These are phyloP conservation scores for Artemia sp. DNA, from an alignment of 2,888 invertebrate genomes.

Conservation along the genomic window DNA sequence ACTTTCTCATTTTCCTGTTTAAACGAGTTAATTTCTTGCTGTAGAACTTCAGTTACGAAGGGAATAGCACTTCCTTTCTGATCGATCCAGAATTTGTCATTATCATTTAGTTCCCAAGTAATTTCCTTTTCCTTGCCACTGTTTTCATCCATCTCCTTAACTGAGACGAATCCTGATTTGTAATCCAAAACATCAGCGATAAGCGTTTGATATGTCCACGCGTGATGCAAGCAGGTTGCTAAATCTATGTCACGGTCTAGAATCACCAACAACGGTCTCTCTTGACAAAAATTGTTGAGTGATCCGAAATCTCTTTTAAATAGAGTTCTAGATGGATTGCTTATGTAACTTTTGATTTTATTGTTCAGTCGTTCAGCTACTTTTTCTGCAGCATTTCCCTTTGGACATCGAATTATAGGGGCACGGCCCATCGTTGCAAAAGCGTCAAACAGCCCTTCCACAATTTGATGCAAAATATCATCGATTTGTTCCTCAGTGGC, in stretches of 20 bases:
- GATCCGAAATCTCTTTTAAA: conserved; percentile 62
- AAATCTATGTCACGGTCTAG: conserved; percentile 87
- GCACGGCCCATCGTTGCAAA: conserved; percentile 89
- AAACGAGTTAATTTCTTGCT: conserved; percentile 91
- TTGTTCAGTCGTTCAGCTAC: conserved; percentile 92
- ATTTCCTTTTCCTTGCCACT: conserved; percentile 45
- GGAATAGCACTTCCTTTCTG: conserved; percentile 80
- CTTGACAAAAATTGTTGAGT: conserved; percentile 37
- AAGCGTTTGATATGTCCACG: conserved; percentile 98
- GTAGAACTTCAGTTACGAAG: conserved; percentile 92
- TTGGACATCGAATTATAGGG: conserved; percentile 76
- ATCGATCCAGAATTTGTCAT: conserved; percentile 77
- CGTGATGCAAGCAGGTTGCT: conserved; percentile 95
- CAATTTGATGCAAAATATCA: conserved; percentile 74
- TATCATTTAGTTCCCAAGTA: conserved; percentile 72
- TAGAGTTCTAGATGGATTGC: conserved; percentile 88
- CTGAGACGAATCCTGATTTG: conserved; percentile 63
- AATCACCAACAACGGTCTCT: conserved; percentile 75
- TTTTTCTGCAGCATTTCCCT: conserved; percentile 95
- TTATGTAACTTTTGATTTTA: conserved; percentile 84
- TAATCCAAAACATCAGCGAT: conserved; percentile 89
- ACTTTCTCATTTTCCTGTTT: conserved; percentile 88
- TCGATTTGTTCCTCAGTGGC: conserved; percentile 93
- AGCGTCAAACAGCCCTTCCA: conserved; percentile 89
- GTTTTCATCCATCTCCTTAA: conserved; percentile 42